A percentile compares a stretch with the other conserved stretches of the same genome.
Conservation (phyloP, 1,140 invertebrate genomes). For the Limonius californicus region DNA sequence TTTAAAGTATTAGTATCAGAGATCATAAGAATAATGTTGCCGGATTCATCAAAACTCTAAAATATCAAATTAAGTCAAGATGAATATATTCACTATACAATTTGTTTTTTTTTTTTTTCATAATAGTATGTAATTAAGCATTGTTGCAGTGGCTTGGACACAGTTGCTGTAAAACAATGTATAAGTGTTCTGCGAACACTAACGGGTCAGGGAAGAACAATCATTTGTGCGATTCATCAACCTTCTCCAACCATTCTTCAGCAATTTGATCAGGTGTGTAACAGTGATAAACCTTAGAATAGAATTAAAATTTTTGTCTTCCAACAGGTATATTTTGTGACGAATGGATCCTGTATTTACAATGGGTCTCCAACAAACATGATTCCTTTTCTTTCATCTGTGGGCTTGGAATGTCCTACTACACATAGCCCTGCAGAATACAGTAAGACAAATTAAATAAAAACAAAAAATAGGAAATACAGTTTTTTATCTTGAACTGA, state of each 20-base stretch:
- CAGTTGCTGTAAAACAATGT: constrained; percentile 15
- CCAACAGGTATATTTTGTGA: constrained; percentile 56
- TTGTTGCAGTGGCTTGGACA: constrained; percentile 24
- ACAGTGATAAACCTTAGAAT: background rate
- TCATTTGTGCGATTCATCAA: constrained; percentile 82
- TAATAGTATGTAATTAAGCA: too few species aligned
- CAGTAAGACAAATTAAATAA: too few species aligned
- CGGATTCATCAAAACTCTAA: too few species aligned
- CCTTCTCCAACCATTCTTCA: constrained; percentile 74
- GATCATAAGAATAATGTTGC: too few species aligned
- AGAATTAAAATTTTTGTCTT: background rate
- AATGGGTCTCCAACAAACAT: constrained; percentile 66
- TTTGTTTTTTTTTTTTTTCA: background rate
- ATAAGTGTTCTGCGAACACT: constrained; percentile 10
- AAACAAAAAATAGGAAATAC: too few species aligned
- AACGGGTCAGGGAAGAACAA: constrained; percentile 52
- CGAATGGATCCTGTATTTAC: constrained; percentile 68
- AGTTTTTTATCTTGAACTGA: too few species aligned
- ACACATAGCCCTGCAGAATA: constrained; percentile 85
- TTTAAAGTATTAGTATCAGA: too few species aligned
- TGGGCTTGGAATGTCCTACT: constrained; percentile 68
- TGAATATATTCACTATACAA: too few species aligned
- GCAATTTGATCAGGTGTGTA: constrained; percentile 62
- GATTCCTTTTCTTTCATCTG: constrained; percentile 65
- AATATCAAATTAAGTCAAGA: too few species aligned